A percentile compares a stretch with the other conserved stretches of the same genome.
phyloP scores from a whole-genome alignment of 1,140 invertebrate genomes.

The Eupeodes corollae region DNA sequence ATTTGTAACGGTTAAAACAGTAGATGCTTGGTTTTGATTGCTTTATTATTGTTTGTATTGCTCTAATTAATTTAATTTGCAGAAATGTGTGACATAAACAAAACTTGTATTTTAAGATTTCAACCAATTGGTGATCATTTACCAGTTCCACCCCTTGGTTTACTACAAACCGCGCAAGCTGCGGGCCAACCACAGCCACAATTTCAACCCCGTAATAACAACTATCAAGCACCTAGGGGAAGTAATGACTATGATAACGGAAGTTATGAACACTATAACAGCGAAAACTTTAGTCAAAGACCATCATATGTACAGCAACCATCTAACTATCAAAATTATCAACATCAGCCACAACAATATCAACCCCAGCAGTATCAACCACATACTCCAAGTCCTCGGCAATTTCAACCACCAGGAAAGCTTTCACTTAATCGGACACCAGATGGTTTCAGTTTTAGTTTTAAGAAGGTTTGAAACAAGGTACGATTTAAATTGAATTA shows the following conservation, averaged over 20 bases:
- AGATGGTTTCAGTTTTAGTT: constrained; percentile 71
- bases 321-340: constrained; percentile 37
- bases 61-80: no score
- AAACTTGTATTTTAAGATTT: no score
- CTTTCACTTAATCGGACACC: constrained; percentile 70
- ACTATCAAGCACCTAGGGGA: constrained; percentile 25
- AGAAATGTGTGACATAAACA: no score
- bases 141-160: constrained; percentile 53
- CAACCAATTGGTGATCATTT: constrained; percentile 68
- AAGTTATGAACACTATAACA: constrained; percentile 40
- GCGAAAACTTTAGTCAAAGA: constrained; percentile 30
- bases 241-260: constrained; percentile 46
- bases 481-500: no score
- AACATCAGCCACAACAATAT: constrained; percentile 36
- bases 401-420: constrained; percentile 71
- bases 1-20: no score
- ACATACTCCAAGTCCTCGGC: constrained; percentile 50
- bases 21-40: no score
- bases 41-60: no score
- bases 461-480: constrained; percentile 53
- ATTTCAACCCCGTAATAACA: constrained; percentile 37
- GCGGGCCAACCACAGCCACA: constrained; percentile 38
- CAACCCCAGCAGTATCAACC: constrained; percentile 36
- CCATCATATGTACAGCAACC: constrained; percentile 30
- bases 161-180: constrained; percentile 42